Evolutionary conservation across 2,113 vertebrate genomes (phyloP).

Genomic region (Lanius collurio): DNA sequence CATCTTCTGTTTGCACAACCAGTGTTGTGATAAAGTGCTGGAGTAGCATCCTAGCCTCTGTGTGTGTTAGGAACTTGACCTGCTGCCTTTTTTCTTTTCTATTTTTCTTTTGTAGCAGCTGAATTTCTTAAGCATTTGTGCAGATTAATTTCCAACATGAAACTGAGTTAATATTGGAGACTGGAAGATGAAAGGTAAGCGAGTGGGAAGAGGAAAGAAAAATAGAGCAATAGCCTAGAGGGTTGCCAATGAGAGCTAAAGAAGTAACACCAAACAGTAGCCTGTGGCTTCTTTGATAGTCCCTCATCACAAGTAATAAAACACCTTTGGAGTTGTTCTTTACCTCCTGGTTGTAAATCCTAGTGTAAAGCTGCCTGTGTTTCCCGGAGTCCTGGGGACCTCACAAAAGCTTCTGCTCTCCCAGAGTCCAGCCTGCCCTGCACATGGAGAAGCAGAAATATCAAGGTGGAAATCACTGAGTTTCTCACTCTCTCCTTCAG

Average conservation of each 20-base stretch:
- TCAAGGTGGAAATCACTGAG: background rate
- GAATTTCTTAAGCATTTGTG: background rate
- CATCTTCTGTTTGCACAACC: background rate
- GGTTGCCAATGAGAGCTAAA: background rate
- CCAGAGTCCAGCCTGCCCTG: background rate
- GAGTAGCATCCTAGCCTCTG: background rate
- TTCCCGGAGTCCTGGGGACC: background rate
- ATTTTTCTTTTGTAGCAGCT: background rate
- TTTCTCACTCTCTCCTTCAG: background rate
- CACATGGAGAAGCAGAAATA: background rate
- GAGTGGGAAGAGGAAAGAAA: conserved; percentile 2
- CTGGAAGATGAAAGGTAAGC: conserved; percentile 20
- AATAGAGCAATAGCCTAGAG: background rate
- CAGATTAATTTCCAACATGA: background rate
- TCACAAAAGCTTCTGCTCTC: conserved; percentile 13
- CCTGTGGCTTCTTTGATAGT: conserved; percentile 48
- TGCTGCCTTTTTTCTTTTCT: background rate
- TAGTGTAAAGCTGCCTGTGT: conserved; percentile 34
- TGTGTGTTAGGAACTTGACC: background rate
- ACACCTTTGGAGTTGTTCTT: conserved; percentile 41
- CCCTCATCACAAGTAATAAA: conserved; percentile 48
- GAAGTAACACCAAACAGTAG: conserved; percentile 1
- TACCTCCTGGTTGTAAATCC: conserved; percentile 54
- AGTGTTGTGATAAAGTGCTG: background rate
- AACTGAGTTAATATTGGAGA: background rate